phyloP scores from a whole-genome alignment of 2,888 invertebrate genomes.

The Erebia palarica region DNA sequence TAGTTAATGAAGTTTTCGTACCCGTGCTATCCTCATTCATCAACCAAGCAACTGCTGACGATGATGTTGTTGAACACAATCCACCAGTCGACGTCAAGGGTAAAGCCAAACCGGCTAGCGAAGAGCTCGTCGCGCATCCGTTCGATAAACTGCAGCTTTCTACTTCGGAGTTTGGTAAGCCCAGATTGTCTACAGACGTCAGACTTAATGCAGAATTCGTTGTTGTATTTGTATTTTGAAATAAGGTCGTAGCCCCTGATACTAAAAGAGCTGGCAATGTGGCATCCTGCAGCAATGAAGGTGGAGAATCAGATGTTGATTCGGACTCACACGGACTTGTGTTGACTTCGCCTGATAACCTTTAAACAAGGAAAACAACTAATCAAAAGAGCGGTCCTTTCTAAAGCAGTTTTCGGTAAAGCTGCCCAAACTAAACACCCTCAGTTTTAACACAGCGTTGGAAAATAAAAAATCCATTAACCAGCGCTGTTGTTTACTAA shows the following conservation, averaged over 20 bases:
- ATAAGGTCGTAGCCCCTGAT: slow-evolving; percentile 69
- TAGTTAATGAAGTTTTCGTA: slow-evolving; percentile 42
- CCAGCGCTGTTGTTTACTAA: slow-evolving; percentile 50
- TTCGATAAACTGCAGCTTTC: slow-evolving; percentile 68
- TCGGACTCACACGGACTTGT: slow-evolving; percentile 84
- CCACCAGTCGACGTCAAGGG: slow-evolving; percentile 70
- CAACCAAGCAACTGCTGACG: slow-evolving; percentile 79
- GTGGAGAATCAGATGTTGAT: slow-evolving; percentile 84
- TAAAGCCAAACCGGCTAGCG: slow-evolving; percentile 64
- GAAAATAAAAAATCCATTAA: slow-evolving; percentile 56
- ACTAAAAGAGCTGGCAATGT: slow-evolving; percentile 73
- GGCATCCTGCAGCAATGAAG: slow-evolving; percentile 72
- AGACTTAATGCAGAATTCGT: slow-evolving; percentile 56
- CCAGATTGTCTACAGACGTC: slow-evolving; percentile 61
- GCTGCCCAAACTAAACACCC: slow-evolving; percentile 45
- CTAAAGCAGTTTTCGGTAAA: slow-evolving; percentile 19
- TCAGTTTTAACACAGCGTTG: slow-evolving; percentile 50
- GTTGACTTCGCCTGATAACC: slow-evolving; percentile 76
- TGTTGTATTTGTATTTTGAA: slow-evolving; percentile 67
- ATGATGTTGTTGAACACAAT: slow-evolving; percentile 71
- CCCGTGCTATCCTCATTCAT: slow-evolving; percentile 82
- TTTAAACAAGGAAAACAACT: slow-evolving; percentile 38
- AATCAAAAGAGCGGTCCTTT: neutral
- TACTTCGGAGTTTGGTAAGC: slow-evolving; percentile 58
- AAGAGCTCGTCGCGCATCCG: slow-evolving; percentile 68